Evolutionary conservation across 2,113 vertebrate species (phyloP).

Genomic region (Haplotaxodon microlepis): DNA sequence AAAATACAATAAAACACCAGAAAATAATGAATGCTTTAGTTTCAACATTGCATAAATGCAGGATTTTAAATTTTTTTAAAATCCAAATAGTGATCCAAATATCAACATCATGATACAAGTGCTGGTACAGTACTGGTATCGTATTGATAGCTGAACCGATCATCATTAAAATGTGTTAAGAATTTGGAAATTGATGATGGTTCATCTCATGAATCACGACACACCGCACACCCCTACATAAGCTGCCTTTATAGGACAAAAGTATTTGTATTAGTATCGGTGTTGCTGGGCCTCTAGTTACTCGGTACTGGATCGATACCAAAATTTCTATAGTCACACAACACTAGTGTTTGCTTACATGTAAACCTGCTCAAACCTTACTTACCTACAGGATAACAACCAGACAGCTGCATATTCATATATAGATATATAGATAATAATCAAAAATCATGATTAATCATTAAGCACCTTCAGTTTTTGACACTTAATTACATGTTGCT

Average conservation of each 20-base stretch:
- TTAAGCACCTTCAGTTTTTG: background rate
- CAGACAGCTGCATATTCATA: background rate
- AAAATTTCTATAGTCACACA: background rate
- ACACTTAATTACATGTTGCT: background rate
- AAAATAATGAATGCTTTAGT: background rate
- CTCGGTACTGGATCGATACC: background rate
- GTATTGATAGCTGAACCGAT: background rate
- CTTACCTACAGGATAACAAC: background rate
- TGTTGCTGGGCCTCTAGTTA: background rate
- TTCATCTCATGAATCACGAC: background rate
- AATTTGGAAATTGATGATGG: background rate
- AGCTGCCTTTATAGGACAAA: background rate
- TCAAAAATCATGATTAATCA: background rate
- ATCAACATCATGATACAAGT: background rate
- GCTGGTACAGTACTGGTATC: background rate
- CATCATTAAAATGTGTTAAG: background rate
- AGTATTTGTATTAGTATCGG: background rate
- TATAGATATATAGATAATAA: background rate
- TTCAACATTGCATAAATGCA: background rate
- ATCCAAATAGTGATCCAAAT: background rate
- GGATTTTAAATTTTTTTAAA: accelerated
- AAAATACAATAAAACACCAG: background rate
- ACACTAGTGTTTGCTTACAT: background rate
- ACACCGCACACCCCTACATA: background rate
- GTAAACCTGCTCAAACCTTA: background rate